These are phyloP conservation scores for Paragorgia papillata DNA, from an alignment of 92 coral and sea anemone species.

Conservation along the genomic window DNA sequence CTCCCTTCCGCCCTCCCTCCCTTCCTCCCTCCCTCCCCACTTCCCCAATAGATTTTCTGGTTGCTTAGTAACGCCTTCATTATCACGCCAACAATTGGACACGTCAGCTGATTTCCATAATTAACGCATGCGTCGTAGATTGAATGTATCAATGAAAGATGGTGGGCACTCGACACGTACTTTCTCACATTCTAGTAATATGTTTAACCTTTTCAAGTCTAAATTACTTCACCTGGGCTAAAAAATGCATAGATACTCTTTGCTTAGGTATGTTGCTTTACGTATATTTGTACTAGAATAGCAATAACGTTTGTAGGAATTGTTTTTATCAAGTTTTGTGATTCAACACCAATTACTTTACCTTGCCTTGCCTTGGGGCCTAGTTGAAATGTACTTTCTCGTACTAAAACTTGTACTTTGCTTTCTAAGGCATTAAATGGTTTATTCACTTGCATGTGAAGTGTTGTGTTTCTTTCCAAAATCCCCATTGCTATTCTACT, in stretches of 20 bases:
- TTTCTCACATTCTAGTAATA: background rate
- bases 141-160: background rate
- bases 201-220: background rate
- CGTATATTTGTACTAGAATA: background rate
- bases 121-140: conserved; percentile 27
- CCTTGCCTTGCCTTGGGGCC: too few relatives aligned
- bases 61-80: conserved; percentile 22
- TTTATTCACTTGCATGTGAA: too few relatives aligned
- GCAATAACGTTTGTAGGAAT: background rate
- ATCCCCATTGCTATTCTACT: too few relatives aligned
- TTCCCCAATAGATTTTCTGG: background rate
- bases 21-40: too few relatives aligned
- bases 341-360: too few relatives aligned
- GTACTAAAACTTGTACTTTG: too few relatives aligned
- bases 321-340: background rate
- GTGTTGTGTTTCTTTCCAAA: too few relatives aligned
- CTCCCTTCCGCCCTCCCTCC: too few relatives aligned
- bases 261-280: conserved; percentile 19
- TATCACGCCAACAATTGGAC: conserved; percentile 32
- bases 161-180: conserved; percentile 19
- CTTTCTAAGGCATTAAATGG: too few relatives aligned
- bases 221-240: background rate
- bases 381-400: too few relatives aligned
- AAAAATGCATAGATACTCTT: background rate
- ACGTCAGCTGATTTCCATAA: conserved; percentile 38